Evolutionary conservation across 2,797 vertebrate species (phyloP).

Genomic region (Gastrophryne carolinensis): DNA sequence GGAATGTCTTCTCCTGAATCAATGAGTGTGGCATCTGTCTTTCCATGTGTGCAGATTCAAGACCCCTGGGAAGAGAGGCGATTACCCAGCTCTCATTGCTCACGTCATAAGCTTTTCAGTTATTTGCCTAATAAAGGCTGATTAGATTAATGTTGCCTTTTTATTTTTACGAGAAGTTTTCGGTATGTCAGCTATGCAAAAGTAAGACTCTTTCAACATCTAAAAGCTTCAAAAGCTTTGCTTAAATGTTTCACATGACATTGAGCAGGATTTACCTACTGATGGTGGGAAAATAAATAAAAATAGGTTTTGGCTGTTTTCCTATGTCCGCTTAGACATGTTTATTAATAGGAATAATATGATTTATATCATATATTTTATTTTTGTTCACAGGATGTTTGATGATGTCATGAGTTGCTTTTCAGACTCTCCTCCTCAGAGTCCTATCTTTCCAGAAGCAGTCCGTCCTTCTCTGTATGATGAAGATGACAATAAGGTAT

Average conservation of each 20-base stretch:
- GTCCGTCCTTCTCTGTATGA: constrained; percentile 89
- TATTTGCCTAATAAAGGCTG: constrained; percentile 60
- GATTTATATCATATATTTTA: background rate
- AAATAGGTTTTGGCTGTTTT: background rate
- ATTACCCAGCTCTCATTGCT: constrained; percentile 63
- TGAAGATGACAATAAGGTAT: constrained; percentile 92
- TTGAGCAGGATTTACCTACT: background rate
- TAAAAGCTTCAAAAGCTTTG: background rate
- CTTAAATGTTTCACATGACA: background rate
- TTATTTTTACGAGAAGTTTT: constrained; percentile 16
- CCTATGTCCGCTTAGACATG: too few relatives aligned
- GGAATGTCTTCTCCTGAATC: constrained; percentile 67
- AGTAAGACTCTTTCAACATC: constrained; percentile 3
- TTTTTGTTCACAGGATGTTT: constrained; percentile 79
- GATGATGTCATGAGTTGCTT: constrained; percentile 94
- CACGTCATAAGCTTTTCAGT: constrained; percentile 54
- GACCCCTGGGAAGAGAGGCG: constrained; percentile 63
- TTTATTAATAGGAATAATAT: background rate
- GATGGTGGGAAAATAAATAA: background rate
- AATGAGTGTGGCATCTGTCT: constrained; percentile 65
- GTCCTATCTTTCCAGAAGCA: constrained; percentile 94
- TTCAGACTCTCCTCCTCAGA: constrained; percentile 89
- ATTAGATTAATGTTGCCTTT: constrained; percentile 52
- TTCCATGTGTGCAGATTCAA: constrained; percentile 64
- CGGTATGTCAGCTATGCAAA: constrained; percentile 7